Base-by-base conservation (phyloP, 2,797 vertebrate species). In the Parambassis ranga region DNA sequence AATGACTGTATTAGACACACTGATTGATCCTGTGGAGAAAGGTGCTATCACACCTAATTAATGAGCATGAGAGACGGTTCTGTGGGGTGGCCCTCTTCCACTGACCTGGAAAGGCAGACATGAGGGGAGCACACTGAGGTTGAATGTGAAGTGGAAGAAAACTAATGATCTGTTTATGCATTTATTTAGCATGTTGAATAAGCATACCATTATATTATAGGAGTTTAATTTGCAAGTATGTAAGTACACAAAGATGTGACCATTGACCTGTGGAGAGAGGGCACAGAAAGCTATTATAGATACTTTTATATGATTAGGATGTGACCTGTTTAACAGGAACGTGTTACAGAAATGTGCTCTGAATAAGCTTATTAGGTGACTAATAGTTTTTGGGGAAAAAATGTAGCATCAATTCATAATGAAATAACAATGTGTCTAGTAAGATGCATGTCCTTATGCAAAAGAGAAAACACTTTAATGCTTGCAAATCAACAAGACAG, bases 1-100 rank as follows among this genome's bases (percentile, higher is more conserved):
- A 91, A 81, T 83, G 81, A 86, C 68, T 75, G 73, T 81, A 87
- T 86, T 83, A 90, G 82, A 87, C 71, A 76, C 77, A 82, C 53
- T 74, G 78, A 87, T 84, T 91, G 87, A 90, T 88, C 83, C 77
- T 65, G 68, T 57, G 42, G 63, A 81, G 69, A 73, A 82, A 88
- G 75, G 79, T 79, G 77, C 55, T 52, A 78, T 79, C 71, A 46
- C 67, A 65, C 57, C 72, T 81, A 82, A 81, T 88, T 88, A 91
- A 90, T 84, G 75, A 79, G 72, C 10, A 43, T 64, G 57, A 55
- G 58, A 56, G 57, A 56, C 8, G 19, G 26, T 51, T 65, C 62
- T 69, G 75, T 48, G 47, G 24, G 33, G 66, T 58, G 46, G 61
- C 65, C 23, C 61, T 77, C 62, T 66, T 42, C 74, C 68, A 71